Percentiles rank a stretch among this genome's conserved stretches.
phyloP scores from a whole-genome alignment of 2,888 invertebrate genomes.

The Prostheceraeus crozeri region DNA sequence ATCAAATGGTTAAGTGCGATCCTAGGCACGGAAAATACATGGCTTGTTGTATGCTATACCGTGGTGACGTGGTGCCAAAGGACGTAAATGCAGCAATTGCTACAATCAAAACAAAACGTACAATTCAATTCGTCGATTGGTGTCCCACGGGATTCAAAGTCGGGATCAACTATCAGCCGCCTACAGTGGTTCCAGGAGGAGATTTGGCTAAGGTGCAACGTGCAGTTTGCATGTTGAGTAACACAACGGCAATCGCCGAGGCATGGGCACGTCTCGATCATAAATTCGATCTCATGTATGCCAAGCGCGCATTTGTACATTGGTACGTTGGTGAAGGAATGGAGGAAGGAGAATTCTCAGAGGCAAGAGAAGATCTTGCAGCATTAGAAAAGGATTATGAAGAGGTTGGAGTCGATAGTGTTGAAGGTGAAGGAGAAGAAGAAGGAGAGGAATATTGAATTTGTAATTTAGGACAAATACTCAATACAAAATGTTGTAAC shows the following conservation, averaged over 20 bases:
- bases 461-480: too few species aligned
- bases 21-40: constrained; percentile 43
- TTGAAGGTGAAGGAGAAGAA: constrained; percentile 40
- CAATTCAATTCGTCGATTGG: constrained; percentile 73
- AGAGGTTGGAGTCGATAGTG: constrained; percentile 60
- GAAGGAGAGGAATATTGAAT: constrained; percentile 40
- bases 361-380: constrained; percentile 73
- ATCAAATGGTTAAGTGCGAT: constrained; percentile 46
- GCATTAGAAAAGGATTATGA: constrained; percentile 58
- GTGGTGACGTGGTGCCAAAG: constrained; percentile 45
- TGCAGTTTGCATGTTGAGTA: constrained; percentile 58
- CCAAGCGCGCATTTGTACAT: constrained; percentile 48
- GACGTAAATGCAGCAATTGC: constrained; percentile 50
- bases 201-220: constrained; percentile 65
- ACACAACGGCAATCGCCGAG: constrained; percentile 59
- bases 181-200: constrained; percentile 61
- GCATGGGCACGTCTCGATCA: constrained; percentile 54
- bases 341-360: constrained; percentile 71
- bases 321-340: constrained; percentile 60
- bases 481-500: too few species aligned
- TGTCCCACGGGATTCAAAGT: constrained; percentile 71
- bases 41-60: constrained; percentile 43
- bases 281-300: constrained; percentile 49
- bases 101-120: constrained; percentile 81
- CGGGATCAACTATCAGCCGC: constrained; percentile 59